These are phyloP conservation scores for Tonatia bakeri DNA, from an alignment of 2,113 vertebrate species.

Conservation along the genomic window DNA sequence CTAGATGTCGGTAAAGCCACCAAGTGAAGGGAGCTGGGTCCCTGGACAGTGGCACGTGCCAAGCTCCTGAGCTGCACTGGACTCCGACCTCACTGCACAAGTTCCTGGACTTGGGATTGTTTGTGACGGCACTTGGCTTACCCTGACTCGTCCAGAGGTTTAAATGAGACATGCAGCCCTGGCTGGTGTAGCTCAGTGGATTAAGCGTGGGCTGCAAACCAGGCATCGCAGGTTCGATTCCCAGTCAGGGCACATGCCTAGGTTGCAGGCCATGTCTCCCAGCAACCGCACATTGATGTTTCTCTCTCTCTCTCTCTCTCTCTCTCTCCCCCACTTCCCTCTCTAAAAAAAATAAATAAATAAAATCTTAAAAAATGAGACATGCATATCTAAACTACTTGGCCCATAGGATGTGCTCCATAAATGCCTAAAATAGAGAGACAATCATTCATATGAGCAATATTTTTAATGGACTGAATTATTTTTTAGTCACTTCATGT, in stretches of 20 bases:
- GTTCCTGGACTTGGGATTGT: background rate
- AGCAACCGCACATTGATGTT: too few species aligned
- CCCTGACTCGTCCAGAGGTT: background rate
- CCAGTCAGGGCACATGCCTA: too few species aligned
- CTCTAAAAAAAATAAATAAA: too few species aligned
- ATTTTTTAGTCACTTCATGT: background rate
- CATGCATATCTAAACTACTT: background rate
- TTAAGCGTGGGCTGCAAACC: too few species aligned
- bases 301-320: too few species aligned
- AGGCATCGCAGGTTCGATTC: too few species aligned
- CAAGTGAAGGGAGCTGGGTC: background rate
- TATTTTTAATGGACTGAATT: slow-evolving; percentile 15
- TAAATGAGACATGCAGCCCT: background rate
- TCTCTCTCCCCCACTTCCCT: too few species aligned
- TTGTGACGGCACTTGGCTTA: background rate
- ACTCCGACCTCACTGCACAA: background rate
- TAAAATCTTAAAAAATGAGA: too few species aligned
- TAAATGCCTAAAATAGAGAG: slow-evolving; percentile 8
- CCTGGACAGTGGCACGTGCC: background rate
- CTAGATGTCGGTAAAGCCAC: background rate
- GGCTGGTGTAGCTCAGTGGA: too few species aligned
- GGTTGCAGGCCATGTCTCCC: too few species aligned
- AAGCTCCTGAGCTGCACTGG: background rate
- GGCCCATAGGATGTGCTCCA: background rate
- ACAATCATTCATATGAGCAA: slow-evolving; percentile 17